Evolutionary conservation across 2,797 vertebrate species (phyloP).

Genomic region (Antrozous pallidus): DNA sequence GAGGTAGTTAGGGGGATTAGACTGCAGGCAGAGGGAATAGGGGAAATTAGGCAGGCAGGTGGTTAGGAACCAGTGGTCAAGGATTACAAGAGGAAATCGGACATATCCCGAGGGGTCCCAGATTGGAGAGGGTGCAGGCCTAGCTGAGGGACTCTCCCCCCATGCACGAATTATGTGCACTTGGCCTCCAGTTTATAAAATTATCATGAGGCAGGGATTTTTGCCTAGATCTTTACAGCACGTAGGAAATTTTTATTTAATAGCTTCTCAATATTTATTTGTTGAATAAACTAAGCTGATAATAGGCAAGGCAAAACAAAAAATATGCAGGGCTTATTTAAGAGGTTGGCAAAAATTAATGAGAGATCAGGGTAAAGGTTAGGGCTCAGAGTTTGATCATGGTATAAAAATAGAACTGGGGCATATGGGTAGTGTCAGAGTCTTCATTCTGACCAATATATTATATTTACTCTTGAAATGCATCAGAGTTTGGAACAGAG

Average conservation of each 20-base stretch:
- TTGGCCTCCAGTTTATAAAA: neutral
- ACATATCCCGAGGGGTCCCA: too few species aligned
- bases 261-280: neutral
- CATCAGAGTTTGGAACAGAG: neutral
- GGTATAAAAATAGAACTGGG: neutral
- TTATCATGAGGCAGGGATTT: neutral
- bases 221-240: neutral
- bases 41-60: too few species aligned
- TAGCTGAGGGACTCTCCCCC: too few species aligned
- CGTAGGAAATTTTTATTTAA: neutral
- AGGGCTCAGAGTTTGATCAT: neutral
- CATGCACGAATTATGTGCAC: too few species aligned
- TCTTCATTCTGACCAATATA: slow-evolving; percentile 1
- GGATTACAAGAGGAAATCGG: too few species aligned
- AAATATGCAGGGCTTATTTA: neutral
- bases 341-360: neutral
- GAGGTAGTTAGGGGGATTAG: too few species aligned
- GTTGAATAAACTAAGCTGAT: neutral
- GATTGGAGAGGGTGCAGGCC: too few species aligned
- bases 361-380: neutral
- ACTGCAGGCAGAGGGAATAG: too few species aligned
- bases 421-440: slow-evolving; percentile 25
- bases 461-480: slow-evolving; percentile 45
- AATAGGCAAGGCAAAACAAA: slow-evolving; percentile 1
- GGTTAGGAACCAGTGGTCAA: too few species aligned